Base-by-base conservation (phyloP, 2,888 invertebrate genomes). In the Mimas tiliae region DNA sequence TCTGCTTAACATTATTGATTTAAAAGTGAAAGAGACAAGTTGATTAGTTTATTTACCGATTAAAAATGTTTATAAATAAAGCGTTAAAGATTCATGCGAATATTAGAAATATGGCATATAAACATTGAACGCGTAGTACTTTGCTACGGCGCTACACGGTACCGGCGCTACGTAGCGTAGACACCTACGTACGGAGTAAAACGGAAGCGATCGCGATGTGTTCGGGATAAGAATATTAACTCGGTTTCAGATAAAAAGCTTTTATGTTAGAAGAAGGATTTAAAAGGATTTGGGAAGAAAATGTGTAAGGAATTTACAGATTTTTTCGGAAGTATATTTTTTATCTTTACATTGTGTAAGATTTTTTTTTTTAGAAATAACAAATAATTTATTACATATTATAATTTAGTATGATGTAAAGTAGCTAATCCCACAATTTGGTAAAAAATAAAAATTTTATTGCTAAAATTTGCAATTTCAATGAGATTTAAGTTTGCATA, bases 71-170 rank as follows among this genome's bases (percentile, higher is more conserved):
- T 27, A 27, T n/a, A n/a, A n/a, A n/a, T n/a, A n/a, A n/a, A n/a
- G n/a, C n/a, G n/a, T n/a, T n/a, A n/a, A n/a, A n/a, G n/a, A n/a
- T n/a, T n/a, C n/a, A n/a, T n/a, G n/a, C n/a, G n/a, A n/a, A n/a
- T n/a, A n/a, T n/a, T n/a, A n/a, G 6, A 34, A 34, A 34, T 6
- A 34, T 7, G 34, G 34, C 34, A 55, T 55, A 27, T 27, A 3
- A 27, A 34, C 34, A 11, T 65, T 70, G 55, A 48, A 65, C 66
- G 69, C 64, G 62, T 3, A 12, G 21, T 53, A 33, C 19, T n/a
- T 14, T 47, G 62, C 55, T 67, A 65, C 63, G 48, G 6, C 21
- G 63, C 52, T 67, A 65, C 47, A 33, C 11, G 4, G 27, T 63
- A 58, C 42, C 19, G 27, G 33, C 52, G 45, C 58, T 58, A 58